Base-by-base conservation (phyloP, 92 coral and sea anemone genomes). In the Epizoanthus illoricatus region DNA sequence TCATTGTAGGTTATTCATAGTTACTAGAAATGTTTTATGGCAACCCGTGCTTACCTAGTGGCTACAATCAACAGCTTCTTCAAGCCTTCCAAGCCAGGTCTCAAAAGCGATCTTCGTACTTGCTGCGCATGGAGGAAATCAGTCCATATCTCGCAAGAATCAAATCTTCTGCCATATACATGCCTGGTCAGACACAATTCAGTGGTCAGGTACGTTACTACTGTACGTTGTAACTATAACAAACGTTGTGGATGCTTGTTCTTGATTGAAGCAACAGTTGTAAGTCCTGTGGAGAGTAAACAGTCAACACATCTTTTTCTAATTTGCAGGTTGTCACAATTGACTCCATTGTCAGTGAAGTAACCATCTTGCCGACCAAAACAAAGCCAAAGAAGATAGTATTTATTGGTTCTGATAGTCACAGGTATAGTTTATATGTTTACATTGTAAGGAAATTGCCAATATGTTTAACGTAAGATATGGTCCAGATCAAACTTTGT, bases 181-280 rank as follows among this genome's bases (percentile, higher is more conserved):
- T 96, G 98, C 99, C 99, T 47, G 99, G 99, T 58, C 99, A 96
- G 81, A 91, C 93, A 75, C 95, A 94, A 83, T 91, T 90, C 81
- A 90, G 89, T 81, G 94, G 94, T 66, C 89, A 91, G 94, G 99
- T 91, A 85, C 20, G 80, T 59, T 8, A 43, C 45, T 47, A n/a
- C n/a, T n/a, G n/a, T n/a, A 49, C 36, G 18, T 7, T 68, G 39
- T 63, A 33, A 20, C n/a, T 16, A 52, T 52, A 10, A 5, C 18
- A 16, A 39, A 36, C 57, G 3, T 18, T 2, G 55, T 19, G 20
- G 18, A 10, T 47, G 41, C 5, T 6, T 40, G 39, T 20, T 3
- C 62, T 10, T 17, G 21, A 19, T 5, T 54, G 8, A 49, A 45
- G 40, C n/a, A 75, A 5, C 3, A 13, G 79, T 47, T 73, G 49